Evolutionary conservation across 2,113 vertebrate species (phyloP), one percentile per base, ranked within the genome.

Genomic region (Myotis brandtii): DNA sequence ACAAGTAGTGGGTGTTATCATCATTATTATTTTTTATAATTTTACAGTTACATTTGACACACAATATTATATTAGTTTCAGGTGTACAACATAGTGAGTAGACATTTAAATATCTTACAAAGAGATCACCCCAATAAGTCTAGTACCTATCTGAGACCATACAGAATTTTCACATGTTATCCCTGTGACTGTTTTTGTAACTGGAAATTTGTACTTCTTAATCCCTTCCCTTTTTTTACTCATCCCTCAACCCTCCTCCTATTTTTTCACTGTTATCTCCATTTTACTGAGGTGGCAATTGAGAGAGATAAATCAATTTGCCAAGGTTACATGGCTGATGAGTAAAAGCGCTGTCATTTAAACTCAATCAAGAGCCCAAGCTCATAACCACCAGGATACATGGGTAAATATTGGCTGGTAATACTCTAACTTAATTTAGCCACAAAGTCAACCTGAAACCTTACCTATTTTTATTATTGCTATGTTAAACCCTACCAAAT

Each of bases 221-320:
- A 32, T 77, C 17, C 30, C 18, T n/a, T 50, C 46, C 46, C 46
- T 17, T 1, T 32, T 52, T 48, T 52, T 18, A n/a, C 30, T 52
- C 46, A 21, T n/a, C 46, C 46, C 48, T 18, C 18, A 77, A n/a
- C 4, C 17, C 18, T 5, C 75, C 10, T 52, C 30, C 48, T 77
- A 50, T 50, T 32, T 77, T 50, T 17, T 34, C 64, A 27, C 20
- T 80, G 18, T 64, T 67, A 7, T 52, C 64, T 2, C 21, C 27
- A 46, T 84, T 94, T 91, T 54, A 23, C 17, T 34, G 34, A 69
- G 7, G 54, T 75, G 9, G n/a, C 18, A 85, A 34, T 48, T 85
- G n/a, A 69, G 30, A 86, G 32, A 93, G 46, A 96, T 20, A 43
- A 83, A 69, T 23, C 40, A 30, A 67, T 84, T 93, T 91, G 54